Percentiles rank a stretch among this genome's conserved stretches.
These are phyloP conservation scores for Schlechtendalia chinensis DNA, from an alignment of 1,140 invertebrate species.

Conservation along the genomic window DNA sequence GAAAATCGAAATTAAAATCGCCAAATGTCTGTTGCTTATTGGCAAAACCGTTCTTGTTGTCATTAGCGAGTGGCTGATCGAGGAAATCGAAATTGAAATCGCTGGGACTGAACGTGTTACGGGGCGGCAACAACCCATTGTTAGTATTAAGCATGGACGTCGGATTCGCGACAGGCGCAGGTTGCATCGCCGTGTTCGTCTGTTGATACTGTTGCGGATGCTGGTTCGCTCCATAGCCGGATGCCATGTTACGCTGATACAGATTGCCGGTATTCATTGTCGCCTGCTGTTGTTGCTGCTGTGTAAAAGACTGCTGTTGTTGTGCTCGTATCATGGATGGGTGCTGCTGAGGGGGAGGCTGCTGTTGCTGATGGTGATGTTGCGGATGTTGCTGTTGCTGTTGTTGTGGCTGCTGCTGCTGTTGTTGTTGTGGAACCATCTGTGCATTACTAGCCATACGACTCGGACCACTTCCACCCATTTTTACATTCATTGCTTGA, in stretches of 20 bases:
- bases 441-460: constrained; percentile 9
- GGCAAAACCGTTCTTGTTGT: constrained; percentile 32
- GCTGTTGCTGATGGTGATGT: constrained; percentile 35
- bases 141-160: constrained; percentile 36
- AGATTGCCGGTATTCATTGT: constrained; percentile 25
- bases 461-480: constrained; percentile 19
- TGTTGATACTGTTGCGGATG: constrained; percentile 20
- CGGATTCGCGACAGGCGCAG: neutral
- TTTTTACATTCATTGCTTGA: constrained; percentile 42
- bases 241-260: constrained; percentile 34
- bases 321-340: constrained; percentile 39
- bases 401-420: neutral
- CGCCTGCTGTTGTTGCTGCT: constrained; percentile 30
- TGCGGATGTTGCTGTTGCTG: neutral
- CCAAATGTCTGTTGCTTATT: constrained; percentile 40
- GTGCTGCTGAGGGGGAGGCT: constrained; percentile 14
- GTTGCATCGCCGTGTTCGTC: constrained; percentile 22
- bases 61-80: constrained; percentile 45
- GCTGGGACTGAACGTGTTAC: constrained; percentile 41
- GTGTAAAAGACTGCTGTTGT: constrained; percentile 30
- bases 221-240: neutral
- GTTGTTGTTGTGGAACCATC: constrained; percentile 24
- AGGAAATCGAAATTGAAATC: constrained; percentile 47
- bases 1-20: constrained; percentile 45
- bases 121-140: constrained; percentile 3